Evolutionary conservation across 2,113 vertebrate genomes (phyloP).

Genomic region (Choloepus hoffmanni): DNA sequence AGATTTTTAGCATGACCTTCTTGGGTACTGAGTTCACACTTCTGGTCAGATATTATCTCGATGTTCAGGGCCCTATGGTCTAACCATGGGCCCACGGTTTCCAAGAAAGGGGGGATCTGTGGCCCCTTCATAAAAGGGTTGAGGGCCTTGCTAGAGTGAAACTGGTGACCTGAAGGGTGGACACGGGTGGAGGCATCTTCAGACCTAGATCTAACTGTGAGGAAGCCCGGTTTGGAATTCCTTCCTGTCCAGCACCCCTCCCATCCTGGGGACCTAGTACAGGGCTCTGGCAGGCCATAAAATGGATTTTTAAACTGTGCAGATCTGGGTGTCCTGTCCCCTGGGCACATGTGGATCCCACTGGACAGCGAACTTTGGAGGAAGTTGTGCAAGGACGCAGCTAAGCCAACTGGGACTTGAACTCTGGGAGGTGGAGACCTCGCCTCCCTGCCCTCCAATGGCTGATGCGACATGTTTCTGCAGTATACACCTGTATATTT

Average conservation of each 20-base stretch:
- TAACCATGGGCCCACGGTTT: not conserved
- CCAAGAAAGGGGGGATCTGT: not conserved
- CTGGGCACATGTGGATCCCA: not conserved
- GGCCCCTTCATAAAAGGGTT: not conserved
- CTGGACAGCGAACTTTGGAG: not conserved
- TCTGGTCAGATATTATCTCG: not conserved
- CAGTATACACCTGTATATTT: not conserved
- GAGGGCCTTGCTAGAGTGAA: not conserved
- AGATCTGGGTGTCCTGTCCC: not conserved
- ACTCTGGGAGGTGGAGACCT: not conserved
- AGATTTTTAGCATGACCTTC: not conserved
- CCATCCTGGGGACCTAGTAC: not conserved
- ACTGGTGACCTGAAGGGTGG: not conserved
- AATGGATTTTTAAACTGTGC: not conserved
- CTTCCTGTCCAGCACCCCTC: not conserved
- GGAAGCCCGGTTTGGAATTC: not conserved
- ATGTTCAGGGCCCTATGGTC: not conserved
- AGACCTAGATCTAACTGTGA: not conserved
- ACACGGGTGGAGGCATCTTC: not conserved
- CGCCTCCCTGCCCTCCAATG: not conserved
- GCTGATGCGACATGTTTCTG: not conserved
- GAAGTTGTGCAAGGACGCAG: not conserved
- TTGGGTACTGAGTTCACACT: not conserved
- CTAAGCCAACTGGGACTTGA: slow-evolving; percentile 32
- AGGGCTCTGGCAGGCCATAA: not conserved